phyloP scores from a whole-genome alignment of 2,797 vertebrate genomes.

The Alauda arvensis region DNA sequence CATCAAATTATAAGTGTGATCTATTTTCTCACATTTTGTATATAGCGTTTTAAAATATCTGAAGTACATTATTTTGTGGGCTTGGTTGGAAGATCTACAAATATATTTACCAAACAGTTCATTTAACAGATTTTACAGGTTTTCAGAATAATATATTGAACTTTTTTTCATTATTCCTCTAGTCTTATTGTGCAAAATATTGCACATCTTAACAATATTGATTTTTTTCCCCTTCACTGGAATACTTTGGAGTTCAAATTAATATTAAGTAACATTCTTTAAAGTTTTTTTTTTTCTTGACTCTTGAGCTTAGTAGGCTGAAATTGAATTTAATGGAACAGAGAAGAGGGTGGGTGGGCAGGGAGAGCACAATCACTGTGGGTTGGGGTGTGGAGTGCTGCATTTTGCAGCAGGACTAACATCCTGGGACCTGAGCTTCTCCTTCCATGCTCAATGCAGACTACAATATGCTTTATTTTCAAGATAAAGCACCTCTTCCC shows the following conservation, averaged over 20 bases:
- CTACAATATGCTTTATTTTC: not conserved
- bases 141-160: not conserved
- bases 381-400: accelerated
- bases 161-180: not conserved
- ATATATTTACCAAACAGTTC: not conserved
- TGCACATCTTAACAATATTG: not conserved
- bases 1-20: not conserved
- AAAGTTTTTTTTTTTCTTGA: not conserved
- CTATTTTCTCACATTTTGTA: not conserved
- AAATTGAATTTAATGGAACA: constrained; percentile 3
- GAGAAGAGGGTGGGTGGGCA: not conserved
- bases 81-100: not conserved
- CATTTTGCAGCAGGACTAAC: not conserved
- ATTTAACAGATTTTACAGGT: not conserved
- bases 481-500: not conserved
- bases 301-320: not conserved
- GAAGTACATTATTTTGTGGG: not conserved
- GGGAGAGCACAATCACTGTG: not conserved
- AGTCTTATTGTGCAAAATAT: not conserved
- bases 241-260: not conserved
- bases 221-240: not conserved
- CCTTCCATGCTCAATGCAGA: not conserved
- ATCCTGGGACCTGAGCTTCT: not conserved
- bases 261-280: constrained; percentile 19
- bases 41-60: not conserved